Conservation (phyloP, 92 coral and sea anemone genomes). For the Phenganax subtilis region DNA sequence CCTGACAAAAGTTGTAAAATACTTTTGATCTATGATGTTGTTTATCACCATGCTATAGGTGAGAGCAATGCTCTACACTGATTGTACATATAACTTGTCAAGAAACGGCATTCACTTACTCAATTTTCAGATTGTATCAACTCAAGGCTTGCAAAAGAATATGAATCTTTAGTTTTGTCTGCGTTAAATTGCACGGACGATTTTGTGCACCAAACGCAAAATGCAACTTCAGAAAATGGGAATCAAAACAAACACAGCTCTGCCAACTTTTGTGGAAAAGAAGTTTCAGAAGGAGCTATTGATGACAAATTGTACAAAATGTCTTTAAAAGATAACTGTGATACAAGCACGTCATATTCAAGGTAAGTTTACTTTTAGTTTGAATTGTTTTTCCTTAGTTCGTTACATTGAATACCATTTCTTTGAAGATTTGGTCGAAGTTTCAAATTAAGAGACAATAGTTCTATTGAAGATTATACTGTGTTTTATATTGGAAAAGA, state of each 20-base stretch:
- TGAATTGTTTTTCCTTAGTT: not conserved
- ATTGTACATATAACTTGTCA: no score
- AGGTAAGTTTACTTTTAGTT: conserved; percentile 3
- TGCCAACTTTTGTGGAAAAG: not conserved
- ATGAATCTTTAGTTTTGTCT: conserved; percentile 3
- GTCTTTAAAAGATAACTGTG: not conserved
- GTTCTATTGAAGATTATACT: conserved; percentile 55
- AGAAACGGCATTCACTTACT: not conserved
- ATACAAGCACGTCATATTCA: not conserved
- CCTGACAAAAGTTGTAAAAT: conserved; percentile 53
- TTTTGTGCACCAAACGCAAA: not conserved
- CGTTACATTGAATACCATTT: not conserved
- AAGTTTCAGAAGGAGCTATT: not conserved
- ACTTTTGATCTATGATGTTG: conserved; percentile 74
- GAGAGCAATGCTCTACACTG: not conserved
- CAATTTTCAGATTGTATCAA: conserved; percentile 27
- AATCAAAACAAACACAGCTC: not conserved
- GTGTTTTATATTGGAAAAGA: conserved; percentile 82
- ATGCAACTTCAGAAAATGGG: not conserved
- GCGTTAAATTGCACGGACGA: not conserved
- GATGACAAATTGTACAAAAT: not conserved
- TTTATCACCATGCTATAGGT: conserved; percentile 77
- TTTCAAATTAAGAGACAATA: conserved; percentile 51
- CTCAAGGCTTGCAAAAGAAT: conserved; percentile 16
- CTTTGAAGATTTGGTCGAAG: conserved; percentile 82